Evolutionary conservation across 2,888 invertebrate species (phyloP).

Genomic region (Acrobasis repandana): DNA sequence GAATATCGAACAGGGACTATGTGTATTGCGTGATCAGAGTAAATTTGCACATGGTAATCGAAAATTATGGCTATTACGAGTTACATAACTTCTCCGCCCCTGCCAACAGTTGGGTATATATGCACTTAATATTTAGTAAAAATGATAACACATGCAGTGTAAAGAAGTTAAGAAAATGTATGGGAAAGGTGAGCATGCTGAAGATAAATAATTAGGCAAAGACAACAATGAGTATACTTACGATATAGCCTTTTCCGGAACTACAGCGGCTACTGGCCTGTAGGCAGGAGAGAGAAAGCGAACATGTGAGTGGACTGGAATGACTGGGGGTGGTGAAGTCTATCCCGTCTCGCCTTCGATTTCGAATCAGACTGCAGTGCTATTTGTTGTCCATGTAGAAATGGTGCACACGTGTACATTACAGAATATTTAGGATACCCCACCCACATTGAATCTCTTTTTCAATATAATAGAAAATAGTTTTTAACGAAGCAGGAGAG

Average conservation of each 20-base stretch:
- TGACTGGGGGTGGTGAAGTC: conserved; percentile 66
- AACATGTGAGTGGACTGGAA: conserved; percentile 79
- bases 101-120: conserved; percentile 21
- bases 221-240: conserved; percentile 86
- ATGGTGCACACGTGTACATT: conserved; percentile 10
- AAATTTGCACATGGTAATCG: conserved; percentile 75
- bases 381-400: conserved; percentile 37
- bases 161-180: conserved; percentile 2
- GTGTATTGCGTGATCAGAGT: conserved; percentile 77
- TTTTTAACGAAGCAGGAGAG: conserved; percentile 37
- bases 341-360: conserved; percentile 65
- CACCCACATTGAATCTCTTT: neutral
- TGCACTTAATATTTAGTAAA: conserved; percentile 19
- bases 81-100: conserved; percentile 36
- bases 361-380: conserved; percentile 29
- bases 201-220: conserved; percentile 57
- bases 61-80: conserved; percentile 68
- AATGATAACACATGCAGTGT: conserved; percentile 27
- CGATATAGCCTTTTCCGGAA: conserved; percentile 97
- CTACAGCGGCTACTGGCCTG: conserved; percentile 96
- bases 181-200: conserved; percentile 34
- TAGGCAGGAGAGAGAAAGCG: conserved; percentile 83
- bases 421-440: conserved; percentile 2
- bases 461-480: neutral
- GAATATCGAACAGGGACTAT: conserved; percentile 76